A percentile compares a stretch with the other conserved stretches of the same genome.
Evolutionary conservation across 2,888 invertebrate species (phyloP).

Genomic region (Andrena chrysosceles): DNA sequence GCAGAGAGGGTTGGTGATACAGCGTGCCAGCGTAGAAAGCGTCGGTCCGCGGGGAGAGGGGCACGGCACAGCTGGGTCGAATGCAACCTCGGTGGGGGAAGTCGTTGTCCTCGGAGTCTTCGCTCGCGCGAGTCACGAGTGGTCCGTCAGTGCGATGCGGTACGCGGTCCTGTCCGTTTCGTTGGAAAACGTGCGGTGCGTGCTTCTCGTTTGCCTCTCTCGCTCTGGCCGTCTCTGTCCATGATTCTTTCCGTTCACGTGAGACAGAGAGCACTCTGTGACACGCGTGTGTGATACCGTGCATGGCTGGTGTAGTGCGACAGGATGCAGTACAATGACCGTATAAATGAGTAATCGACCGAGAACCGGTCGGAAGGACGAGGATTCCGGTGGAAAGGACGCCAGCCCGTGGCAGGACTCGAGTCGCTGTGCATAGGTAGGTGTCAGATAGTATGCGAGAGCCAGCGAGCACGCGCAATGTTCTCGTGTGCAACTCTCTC

Average conservation of each 20-base stretch:
- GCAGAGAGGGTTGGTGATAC: constrained; percentile 25
- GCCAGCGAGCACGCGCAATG: constrained; percentile 63
- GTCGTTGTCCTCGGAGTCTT: constrained; percentile 81
- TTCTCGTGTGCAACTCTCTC: constrained; percentile 41
- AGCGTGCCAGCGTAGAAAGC: constrained; percentile 48
- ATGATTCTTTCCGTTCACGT: constrained; percentile 31
- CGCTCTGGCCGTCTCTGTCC: not conserved
- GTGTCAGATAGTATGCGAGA: constrained; percentile 57
- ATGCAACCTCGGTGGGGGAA: constrained; percentile 71
- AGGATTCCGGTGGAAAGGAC: constrained; percentile 62
- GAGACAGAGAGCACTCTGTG: constrained; percentile 23
- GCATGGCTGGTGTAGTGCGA: constrained; percentile 46
- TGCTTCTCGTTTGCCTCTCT: constrained; percentile 4
- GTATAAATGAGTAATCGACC: constrained; percentile 54
- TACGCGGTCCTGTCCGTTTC: constrained; percentile 73
- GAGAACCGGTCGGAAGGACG: constrained; percentile 60
- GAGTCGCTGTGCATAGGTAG: constrained; percentile 57
- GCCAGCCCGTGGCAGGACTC: constrained; percentile 58
- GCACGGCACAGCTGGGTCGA: constrained; percentile 72
- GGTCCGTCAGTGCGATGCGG: constrained; percentile 76
- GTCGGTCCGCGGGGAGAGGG: constrained; percentile 44
- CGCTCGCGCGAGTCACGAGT: constrained; percentile 74
- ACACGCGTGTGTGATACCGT: constrained; percentile 47
- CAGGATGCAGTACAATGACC: constrained; percentile 58
- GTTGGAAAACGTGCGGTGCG: not conserved